Evolutionary conservation across 2,888 invertebrate genomes (phyloP).

Genomic region (Antheraea yamamai): DNA sequence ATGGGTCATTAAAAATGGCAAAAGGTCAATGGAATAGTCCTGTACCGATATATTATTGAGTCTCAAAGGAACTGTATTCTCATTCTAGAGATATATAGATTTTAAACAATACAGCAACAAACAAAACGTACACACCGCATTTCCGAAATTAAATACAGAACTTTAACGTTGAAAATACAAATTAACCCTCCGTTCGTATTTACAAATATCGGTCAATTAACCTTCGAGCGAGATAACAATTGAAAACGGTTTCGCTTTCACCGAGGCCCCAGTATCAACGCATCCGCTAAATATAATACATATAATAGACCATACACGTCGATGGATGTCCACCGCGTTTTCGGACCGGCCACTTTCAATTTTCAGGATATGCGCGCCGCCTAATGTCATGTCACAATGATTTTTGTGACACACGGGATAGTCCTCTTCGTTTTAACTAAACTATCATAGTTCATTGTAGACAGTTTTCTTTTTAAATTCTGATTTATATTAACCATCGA

Average conservation of each 20-base stretch:
- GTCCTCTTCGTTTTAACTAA: background rate
- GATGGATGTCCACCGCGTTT: conserved; percentile 67
- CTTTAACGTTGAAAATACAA: conserved; percentile 42
- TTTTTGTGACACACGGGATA: conserved; percentile 20
- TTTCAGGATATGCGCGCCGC: conserved; percentile 51
- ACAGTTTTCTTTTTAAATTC: too few relatives aligned
- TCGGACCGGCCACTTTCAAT: conserved; percentile 71
- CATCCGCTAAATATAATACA: conserved; percentile 73
- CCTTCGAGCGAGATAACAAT: conserved; percentile 72
- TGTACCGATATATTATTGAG: too few relatives aligned
- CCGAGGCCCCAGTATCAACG: conserved; percentile 56
- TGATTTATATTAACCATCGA: too few relatives aligned
- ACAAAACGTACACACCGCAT: conserved; percentile 31
- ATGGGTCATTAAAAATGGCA: too few relatives aligned
- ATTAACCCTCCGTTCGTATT: conserved; percentile 58
- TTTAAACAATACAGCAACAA: conserved; percentile 19
- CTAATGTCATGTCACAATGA: conserved; percentile 36
- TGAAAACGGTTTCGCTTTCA: conserved; percentile 77
- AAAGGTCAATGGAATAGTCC: too few relatives aligned
- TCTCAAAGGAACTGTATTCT: too few relatives aligned
- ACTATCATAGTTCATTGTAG: background rate
- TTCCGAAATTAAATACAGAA: conserved; percentile 26
- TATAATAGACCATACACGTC: conserved; percentile 68
- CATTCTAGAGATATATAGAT: too few relatives aligned
- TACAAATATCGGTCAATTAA: conserved; percentile 81